Percentiles rank a stretch among this genome's conserved stretches.
These are phyloP conservation scores for Seison nebaliae DNA, from an alignment of 1,140 invertebrate species.

Conservation along the genomic window DNA sequence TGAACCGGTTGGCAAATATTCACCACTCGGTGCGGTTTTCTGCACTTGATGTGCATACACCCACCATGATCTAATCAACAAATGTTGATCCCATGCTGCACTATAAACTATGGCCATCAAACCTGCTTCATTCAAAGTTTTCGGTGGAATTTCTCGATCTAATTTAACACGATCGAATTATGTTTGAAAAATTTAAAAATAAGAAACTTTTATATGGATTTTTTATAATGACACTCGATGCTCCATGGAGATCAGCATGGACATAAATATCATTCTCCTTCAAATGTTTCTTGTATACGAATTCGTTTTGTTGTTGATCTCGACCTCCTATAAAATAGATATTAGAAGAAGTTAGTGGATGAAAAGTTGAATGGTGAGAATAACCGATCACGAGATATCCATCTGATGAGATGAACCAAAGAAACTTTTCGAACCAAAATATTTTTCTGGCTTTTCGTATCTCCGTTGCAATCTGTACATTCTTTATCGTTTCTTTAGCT, in stretches of 20 bases:
- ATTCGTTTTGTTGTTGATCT: slow-evolving; percentile 88
- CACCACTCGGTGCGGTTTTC: slow-evolving; percentile 81
- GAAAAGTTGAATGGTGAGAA: too few species aligned
- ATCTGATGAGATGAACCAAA: slow-evolving; percentile 94
- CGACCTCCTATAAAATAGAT: too few species aligned
- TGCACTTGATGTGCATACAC: slow-evolving; percentile 80
- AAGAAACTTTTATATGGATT: too few species aligned
- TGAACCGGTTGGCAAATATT: slow-evolving; percentile 72
- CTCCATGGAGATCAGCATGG: slow-evolving; percentile 64
- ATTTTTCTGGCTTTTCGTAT: slow-evolving; percentile 63
- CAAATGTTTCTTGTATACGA: slow-evolving; percentile 79
- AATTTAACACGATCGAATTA: too few species aligned
- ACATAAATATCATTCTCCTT: slow-evolving; percentile 32
- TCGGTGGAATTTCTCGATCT: slow-evolving; percentile 81
- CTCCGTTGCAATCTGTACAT: slow-evolving; percentile 43
- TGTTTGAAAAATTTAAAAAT: too few species aligned
- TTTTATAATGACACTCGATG: too few species aligned
- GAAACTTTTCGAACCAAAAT: slow-evolving; percentile 93
- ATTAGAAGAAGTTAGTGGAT: too few species aligned
- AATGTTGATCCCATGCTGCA: slow-evolving; percentile 83
- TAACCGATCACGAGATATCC: slow-evolving; percentile 82
- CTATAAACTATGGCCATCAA: slow-evolving; percentile 85
- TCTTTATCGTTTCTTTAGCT: slow-evolving; percentile 72
- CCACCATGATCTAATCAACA: slow-evolving; percentile 80
- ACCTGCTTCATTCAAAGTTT: slow-evolving; percentile 79